Conservation (phyloP, 1,140 invertebrate genomes). For the Drosophila ercepeae region DNA sequence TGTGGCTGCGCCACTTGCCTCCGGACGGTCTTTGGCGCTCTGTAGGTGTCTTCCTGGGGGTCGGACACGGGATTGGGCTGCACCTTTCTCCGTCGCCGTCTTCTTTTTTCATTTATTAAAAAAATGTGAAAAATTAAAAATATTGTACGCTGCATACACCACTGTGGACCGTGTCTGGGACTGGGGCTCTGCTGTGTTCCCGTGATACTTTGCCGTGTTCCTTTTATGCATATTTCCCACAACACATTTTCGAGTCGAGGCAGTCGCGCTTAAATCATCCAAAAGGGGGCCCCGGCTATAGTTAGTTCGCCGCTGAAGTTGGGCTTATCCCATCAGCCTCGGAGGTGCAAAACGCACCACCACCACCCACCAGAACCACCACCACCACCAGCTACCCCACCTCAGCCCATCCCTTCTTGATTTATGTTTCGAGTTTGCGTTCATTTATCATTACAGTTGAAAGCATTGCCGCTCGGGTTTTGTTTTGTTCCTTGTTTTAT, state of each 20-base stretch:
- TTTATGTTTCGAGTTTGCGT: conserved; percentile 79
- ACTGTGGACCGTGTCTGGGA: no score
- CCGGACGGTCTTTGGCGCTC: conserved; percentile 49
- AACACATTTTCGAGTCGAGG: conserved; percentile 74
- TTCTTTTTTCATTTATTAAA: conserved; percentile 31
- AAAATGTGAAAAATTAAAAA: conserved; percentile 79
- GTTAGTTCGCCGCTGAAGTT: conserved; percentile 73
- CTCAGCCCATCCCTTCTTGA: conserved; percentile 28
- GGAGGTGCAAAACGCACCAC: conserved; percentile 49
- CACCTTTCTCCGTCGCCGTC: not conserved
- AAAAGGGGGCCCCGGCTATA: conserved; percentile 27
- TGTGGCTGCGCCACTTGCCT: conserved; percentile 48
- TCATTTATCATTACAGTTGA: conserved; percentile 81
- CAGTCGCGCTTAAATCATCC: conserved; percentile 74
- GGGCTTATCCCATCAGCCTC: conserved; percentile 76
- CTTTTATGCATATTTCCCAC: conserved; percentile 80
- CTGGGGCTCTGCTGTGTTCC: conserved; percentile 10
- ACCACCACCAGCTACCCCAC: not conserved
- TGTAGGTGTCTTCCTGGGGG: conserved; percentile 39
- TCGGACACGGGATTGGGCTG: conserved; percentile 3
- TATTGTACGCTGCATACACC: conserved; percentile 56
- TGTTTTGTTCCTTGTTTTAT: conserved; percentile 13
- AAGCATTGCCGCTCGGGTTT: conserved; percentile 76
- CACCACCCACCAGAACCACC: not conserved
- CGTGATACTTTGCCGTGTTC: conserved; percentile 54